Evolutionary conservation across 2,797 vertebrate genomes (phyloP).

Genomic region (Xiphorhynchus erythropygius): DNA sequence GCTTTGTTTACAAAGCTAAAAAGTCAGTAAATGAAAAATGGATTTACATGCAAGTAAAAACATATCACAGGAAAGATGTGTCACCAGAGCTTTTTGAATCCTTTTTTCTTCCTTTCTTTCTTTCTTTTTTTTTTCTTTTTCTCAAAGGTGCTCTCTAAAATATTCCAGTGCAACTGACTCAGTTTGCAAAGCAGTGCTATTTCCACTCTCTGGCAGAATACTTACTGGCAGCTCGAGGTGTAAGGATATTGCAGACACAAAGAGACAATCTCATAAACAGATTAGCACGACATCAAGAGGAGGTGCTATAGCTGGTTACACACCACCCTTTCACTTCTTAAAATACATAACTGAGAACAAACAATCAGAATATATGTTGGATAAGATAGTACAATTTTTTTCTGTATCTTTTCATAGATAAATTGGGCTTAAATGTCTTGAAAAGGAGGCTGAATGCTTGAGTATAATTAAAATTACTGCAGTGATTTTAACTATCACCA

Average conservation of each 20-base stretch:
- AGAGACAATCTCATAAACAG: slow-evolving; percentile 3
- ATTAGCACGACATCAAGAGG: not conserved
- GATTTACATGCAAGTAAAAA: not conserved
- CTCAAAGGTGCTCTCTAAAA: not conserved
- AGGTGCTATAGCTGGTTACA: not conserved
- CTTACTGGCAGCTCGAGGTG: not conserved
- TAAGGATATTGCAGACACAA: not conserved
- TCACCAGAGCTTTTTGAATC: not conserved
- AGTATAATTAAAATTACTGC: not conserved
- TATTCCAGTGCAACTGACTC: not conserved
- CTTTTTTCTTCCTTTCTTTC: not conserved
- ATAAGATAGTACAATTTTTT: not conserved
- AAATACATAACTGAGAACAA: not conserved
- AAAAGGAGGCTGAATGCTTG: not conserved
- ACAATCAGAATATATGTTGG: not conserved
- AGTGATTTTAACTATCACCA: not conserved
- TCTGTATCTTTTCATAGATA: not conserved
- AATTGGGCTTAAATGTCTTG: not conserved
- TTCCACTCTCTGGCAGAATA: not conserved
- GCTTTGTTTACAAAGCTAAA: not conserved
- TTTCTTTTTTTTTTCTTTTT: not conserved
- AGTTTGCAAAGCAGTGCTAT: not conserved
- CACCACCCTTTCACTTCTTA: not conserved
- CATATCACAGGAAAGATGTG: not conserved
- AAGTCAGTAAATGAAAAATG: not conserved